A percentile compares a stretch with the other conserved stretches of the same genome.
phyloP scores from a whole-genome alignment of 2,797 vertebrate species.

The Thamnophis elegans region DNA sequence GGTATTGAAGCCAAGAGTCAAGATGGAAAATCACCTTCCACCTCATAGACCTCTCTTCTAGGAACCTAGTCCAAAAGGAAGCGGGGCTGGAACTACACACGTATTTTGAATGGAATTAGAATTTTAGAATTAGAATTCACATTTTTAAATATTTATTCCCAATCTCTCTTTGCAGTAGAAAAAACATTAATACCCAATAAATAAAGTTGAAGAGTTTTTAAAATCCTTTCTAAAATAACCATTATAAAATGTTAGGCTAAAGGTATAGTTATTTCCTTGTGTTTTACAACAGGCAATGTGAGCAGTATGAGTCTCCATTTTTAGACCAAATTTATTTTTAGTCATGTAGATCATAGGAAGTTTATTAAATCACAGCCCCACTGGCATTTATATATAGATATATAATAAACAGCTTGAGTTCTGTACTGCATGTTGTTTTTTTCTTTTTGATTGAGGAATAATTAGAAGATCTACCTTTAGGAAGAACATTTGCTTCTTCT shows the following conservation, averaged over 20 bases:
- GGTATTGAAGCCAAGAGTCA: background rate
- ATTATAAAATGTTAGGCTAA: background rate
- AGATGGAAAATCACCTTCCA: background rate
- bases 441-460: background rate
- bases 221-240: background rate
- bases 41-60: background rate
- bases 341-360: background rate
- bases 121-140: background rate
- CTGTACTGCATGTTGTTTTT: background rate
- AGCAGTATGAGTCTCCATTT: background rate
- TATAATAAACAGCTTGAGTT: background rate
- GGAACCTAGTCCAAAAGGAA: background rate
- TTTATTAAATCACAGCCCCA: background rate
- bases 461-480: background rate
- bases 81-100: background rate
- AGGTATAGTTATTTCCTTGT: background rate
- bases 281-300: background rate
- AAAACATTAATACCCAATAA: background rate
- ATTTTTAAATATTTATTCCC: background rate
- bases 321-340: constrained; percentile 13
- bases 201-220: background rate
- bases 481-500: background rate
- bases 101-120: background rate
- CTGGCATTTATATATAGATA: background rate
- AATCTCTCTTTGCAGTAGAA: background rate